Conservation (phyloP, 2,113 vertebrate species). For the Arizona elegans region DNA sequence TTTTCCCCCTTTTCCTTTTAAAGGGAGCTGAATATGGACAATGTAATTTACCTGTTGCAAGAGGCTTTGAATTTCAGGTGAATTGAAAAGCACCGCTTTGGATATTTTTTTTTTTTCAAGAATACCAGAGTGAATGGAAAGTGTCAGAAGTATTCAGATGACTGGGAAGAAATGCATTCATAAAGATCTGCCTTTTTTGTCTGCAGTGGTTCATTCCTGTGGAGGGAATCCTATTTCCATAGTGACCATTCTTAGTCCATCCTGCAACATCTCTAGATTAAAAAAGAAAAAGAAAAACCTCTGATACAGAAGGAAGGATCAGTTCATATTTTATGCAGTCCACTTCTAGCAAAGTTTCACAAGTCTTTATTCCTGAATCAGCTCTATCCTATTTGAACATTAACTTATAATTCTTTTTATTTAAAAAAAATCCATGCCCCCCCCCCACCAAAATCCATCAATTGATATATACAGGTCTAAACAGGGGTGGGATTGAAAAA, state of each 20-base stretch:
- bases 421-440: neutral
- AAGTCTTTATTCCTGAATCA: neutral
- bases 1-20: neutral
- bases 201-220: neutral
- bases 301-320: neutral
- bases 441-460: neutral
- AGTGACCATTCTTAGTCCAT: neutral
- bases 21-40: conserved; percentile 34
- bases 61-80: neutral
- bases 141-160: neutral
- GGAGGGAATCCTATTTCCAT: neutral
- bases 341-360: neutral
- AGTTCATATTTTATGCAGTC: neutral
- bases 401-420: neutral
- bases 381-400: neutral
- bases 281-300: neutral
- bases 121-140: neutral
- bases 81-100: neutral
- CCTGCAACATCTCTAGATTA: neutral
- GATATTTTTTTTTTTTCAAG: rapidly evolving
- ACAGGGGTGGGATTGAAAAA: neutral
- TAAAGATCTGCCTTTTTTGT: neutral
- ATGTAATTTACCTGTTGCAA: conserved; percentile 22
- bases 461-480: neutral
- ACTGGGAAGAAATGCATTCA: neutral